phyloP scores from a whole-genome alignment of 2,797 vertebrate species.

The Pseudocheirus occidentalis region DNA sequence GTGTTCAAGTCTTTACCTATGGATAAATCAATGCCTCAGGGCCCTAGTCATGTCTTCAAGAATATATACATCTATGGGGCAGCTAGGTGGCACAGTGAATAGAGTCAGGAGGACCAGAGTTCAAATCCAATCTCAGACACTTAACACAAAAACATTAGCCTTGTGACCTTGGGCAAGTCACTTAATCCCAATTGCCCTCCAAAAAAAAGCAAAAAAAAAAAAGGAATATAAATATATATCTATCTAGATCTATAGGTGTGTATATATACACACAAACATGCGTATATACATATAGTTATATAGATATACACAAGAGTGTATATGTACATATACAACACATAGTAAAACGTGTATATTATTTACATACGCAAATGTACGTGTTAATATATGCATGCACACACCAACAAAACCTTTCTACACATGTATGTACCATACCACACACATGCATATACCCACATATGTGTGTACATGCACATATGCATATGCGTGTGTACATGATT shows the following conservation, averaged over 20 bases:
- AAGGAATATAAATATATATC: too few species aligned
- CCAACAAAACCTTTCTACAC: neutral
- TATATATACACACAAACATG: neutral
- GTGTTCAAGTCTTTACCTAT: neutral
- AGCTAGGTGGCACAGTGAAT: too few species aligned
- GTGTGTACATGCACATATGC: neutral
- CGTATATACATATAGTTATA: neutral
- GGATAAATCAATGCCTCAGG: neutral
- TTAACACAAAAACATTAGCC: too few species aligned
- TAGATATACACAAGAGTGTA: rapidly evolving
- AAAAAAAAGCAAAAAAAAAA: too few species aligned
- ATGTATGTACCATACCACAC: neutral
- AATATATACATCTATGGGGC: neutral
- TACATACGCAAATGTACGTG: neutral
- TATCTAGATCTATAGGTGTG: too few species aligned
- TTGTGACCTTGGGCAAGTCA: too few species aligned
- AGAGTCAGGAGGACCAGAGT: too few species aligned
- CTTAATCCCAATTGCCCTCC: too few species aligned
- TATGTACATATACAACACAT: too few species aligned
- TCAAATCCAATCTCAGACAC: too few species aligned
- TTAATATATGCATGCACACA: neutral
- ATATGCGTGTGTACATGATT: neutral
- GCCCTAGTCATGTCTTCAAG: neutral
- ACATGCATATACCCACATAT: neutral
- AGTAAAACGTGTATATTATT: neutral